Base-by-base conservation (phyloP, 2,797 vertebrate species). In the Ctenopoma multispine region DNA sequence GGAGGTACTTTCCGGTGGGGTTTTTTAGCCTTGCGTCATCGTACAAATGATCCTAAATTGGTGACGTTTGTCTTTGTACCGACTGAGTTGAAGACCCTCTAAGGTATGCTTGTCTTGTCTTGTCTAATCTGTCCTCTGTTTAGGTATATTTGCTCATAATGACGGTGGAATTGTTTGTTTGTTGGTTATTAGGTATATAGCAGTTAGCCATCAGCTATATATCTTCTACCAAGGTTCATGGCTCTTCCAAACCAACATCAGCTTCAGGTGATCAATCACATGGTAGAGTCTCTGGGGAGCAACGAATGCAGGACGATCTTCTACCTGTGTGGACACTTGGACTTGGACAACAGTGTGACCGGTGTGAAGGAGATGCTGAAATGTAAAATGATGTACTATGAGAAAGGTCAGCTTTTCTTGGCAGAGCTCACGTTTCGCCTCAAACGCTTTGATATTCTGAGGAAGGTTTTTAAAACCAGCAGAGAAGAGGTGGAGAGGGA, bases 371-470 rank as follows among this genome's bases (percentile, higher is more conserved):
- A 95, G 1, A 84, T 94, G 20, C 68, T 97, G 50, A 81, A 72
- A 9, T 63, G 77, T 36, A 82, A 95, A 62, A 90, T 90, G 8
- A 88, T 85, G 27, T 74, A 73, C n/a, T 78, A 73, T 0, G 80
- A 90, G 10, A 60, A 91, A 4, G 82, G 83, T 0, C 0, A 36
- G 0, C 9, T 56, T 31, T 75, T 93, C 5, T 82, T 98, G 50
- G 75, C 74, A 1, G 96, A 97, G 79, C 86, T 98, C 31, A 58
- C 97, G 21, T 87, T 93, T 64, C 90, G 86, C 36, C 72, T 97
- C 40, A 93, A 88, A 46, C 95, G 97, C 0, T 96, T 94, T 66
- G 97, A 99, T 58, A 89, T 99, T 65, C 86, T 98, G 41, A 95
- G 81, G 40, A 89, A 72, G 20, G 75, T 96, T 27, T 84, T 93